Conservation (phyloP, 2,888 invertebrate genomes). For the Tuberolachnus salignus region DNA sequence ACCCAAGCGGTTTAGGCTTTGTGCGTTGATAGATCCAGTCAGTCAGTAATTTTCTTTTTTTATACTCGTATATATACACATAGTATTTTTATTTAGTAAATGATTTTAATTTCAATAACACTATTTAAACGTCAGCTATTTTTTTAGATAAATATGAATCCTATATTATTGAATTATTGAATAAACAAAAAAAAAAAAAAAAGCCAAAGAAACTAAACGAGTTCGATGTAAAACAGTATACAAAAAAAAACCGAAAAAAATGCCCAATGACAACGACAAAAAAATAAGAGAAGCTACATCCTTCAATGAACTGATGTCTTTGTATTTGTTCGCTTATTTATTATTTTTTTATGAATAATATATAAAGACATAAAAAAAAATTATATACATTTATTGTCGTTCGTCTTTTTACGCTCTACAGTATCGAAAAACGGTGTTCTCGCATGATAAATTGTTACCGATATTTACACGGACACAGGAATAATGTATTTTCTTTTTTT, state of each 20-base stretch:
- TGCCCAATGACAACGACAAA: neutral
- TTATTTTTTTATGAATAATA: conserved; percentile 8
- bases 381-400: conserved; percentile 20
- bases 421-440: conserved; percentile 22
- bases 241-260: neutral
- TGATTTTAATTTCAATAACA: too few relatives aligned
- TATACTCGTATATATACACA: too few relatives aligned
- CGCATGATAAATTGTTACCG: conserved; percentile 23
- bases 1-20: too few relatives aligned
- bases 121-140: too few relatives aligned
- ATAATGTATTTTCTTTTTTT: conserved; percentile 19
- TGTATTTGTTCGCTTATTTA: neutral
- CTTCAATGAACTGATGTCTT: conserved; percentile 17
- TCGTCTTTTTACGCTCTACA: conserved; percentile 17
- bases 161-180: too few relatives aligned
- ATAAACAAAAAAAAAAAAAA: neutral
- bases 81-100: too few relatives aligned
- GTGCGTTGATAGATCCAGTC: too few relatives aligned
- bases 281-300: conserved; percentile 3
- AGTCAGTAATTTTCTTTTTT: too few relatives aligned
- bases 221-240: conserved; percentile 2
- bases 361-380: conserved; percentile 13
- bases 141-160: too few relatives aligned
- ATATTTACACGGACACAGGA: conserved; percentile 34
- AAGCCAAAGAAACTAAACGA: too few relatives aligned